Evolutionary conservation across 2,113 vertebrate species (phyloP), one percentile per base, ranked within the genome.

Genomic region (Capricornis sumatraensis): DNA sequence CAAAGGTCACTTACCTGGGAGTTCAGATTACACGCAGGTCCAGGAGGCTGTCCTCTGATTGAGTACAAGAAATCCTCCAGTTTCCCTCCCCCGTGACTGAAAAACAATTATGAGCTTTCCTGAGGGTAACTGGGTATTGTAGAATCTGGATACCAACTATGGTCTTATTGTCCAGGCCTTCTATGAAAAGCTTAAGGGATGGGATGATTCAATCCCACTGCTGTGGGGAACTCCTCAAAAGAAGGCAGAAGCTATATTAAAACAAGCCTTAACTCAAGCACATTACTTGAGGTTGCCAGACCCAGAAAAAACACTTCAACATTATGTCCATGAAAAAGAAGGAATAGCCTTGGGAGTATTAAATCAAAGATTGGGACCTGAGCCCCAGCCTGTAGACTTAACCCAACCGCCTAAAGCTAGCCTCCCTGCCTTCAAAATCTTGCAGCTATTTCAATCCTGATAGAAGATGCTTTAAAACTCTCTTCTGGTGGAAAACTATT

Each of bases 61-160:
- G 8, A 9, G 17, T 36, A 71, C 64, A 36, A 36, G 9, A n/a
- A 71, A 71, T 71, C 33, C 9, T 71, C 17, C n/a, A 71, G n/a
- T 71, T 71, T 17, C 64, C 17, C 64, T 36, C n/a, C 9, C 4
- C 17, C 2, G 0, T 21, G 9, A 21, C n/a, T 71, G 0, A 2
- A 67, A 67, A 71, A 36, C n/a, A 71, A 71, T 71, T 71, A 19
- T 10, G 4, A 71, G 64, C n/a, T 36, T 71, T 71, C n/a, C 64
- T 71, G 64, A 17, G 17, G 19, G n/a, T 71, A 71, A 71, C 64
- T 71, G 64, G 64, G 64, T 71, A 71, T 36, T 71, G n/a, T 71
- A 21, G n/a, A 71, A 71, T 36, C n/a, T 6, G 64, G n/a, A 71
- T 71, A 21, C 9, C n/a, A 71, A 21, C 9, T 71, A 71, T 36